Evolutionary conservation across 2,888 invertebrate genomes (phyloP), one percentile per base, ranked within the genome.

Genomic region (Agrochola lota): DNA sequence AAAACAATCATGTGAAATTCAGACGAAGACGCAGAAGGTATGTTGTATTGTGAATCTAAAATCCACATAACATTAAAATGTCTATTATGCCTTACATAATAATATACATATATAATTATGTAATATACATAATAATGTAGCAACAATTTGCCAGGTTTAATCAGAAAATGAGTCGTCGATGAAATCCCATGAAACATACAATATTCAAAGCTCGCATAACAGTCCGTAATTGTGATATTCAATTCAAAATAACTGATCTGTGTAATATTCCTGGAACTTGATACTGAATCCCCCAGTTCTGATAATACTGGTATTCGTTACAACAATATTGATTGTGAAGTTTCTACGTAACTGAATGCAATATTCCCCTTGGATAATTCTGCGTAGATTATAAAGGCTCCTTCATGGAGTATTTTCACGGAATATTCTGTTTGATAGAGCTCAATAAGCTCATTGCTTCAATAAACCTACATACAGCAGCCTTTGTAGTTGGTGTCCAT

Each of bases 301-400:
- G 52, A 67, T 63, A 57, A 57, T 52, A 71, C 43, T n/a, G 30
- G 62, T 43, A 35, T 69, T 52, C 17, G 26, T 43, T 69, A 23
- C n/a, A 69, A 83, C 60, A 71, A 55, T 74, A 68, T 30, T 62
- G n/a, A 71, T 70, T 46, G 26, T 68, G 9, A 40, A 26, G 17
- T 49, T 82, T 85, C 78, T 60, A 15, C 2, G 57, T 43, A 71
- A 74, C n/a, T 0, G 15, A 55, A 46, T 62, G 57, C 12, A 59
- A 77, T 74, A 82, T 82, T 73, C 35, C 63, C 60, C 12, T 62
- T 30, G 40, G 30, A 84, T 74, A 30, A 46, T 68, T 74, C 60
- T 68, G 20, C 35, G 12, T 55, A 80, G 0, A 6, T 52, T 35
- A 57, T 59, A 30, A 78, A 64, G 7, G 1, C 8, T n/a, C 49